phyloP scores from a whole-genome alignment of 2,113 vertebrate species.

The Nothocercus julius region DNA sequence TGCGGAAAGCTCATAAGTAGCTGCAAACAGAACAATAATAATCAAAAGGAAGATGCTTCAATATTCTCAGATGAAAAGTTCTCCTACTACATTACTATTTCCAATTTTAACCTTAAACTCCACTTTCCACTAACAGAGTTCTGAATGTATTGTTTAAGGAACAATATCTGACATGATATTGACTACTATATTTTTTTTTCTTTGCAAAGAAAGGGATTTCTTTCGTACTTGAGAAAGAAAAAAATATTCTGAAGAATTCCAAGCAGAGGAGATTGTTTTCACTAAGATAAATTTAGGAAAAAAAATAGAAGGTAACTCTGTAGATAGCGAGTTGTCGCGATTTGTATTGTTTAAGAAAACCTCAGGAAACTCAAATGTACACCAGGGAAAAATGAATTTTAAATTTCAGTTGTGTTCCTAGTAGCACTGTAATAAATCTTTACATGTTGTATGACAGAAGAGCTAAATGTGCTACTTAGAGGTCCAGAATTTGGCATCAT shows the following conservation, averaged over 20 bases:
- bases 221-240: background rate
- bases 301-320: background rate
- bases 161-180: constrained; percentile 30
- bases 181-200: background rate
- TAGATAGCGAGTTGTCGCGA: background rate
- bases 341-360: background rate
- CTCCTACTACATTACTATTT: constrained; percentile 29
- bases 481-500: background rate
- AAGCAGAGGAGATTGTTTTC: background rate
- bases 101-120: constrained; percentile 58
- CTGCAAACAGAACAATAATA: constrained; percentile 34
- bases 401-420: background rate
- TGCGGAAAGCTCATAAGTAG: constrained; percentile 31
- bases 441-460: background rate
- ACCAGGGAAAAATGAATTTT: rapidly evolving
- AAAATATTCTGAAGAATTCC: background rate
- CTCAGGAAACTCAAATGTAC: background rate
- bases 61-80: constrained; percentile 56
- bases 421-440: background rate
- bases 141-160: constrained; percentile 57
- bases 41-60: constrained; percentile 36
- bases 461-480: background rate
- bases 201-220: constrained; percentile 10
- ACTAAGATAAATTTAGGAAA: background rate
- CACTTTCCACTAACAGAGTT: background rate